Conservation (phyloP, 2,113 vertebrate species). For the Oplegnathus fasciatus region DNA sequence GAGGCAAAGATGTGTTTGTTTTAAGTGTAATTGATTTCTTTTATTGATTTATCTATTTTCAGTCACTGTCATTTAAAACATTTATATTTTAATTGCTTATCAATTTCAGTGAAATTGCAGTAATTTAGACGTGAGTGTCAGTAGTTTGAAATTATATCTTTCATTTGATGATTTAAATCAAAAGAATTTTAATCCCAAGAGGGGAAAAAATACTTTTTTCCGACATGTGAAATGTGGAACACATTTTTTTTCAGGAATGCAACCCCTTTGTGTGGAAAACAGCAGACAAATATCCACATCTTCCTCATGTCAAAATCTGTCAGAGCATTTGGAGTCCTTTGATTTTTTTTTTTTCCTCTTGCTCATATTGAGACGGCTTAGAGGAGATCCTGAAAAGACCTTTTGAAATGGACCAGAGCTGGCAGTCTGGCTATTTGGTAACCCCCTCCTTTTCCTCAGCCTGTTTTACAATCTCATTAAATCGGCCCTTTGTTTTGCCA, state of each 20-base stretch:
- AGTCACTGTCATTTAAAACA: constrained; percentile 9
- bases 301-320: constrained; percentile 80
- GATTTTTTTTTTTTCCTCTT: constrained; percentile 68
- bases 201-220: constrained; percentile 21
- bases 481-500: constrained; percentile 89
- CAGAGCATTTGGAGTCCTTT: constrained; percentile 80
- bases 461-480: constrained; percentile 90
- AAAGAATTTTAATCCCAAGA: constrained; percentile 34
- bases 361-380: constrained; percentile 82
- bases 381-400: constrained; percentile 85
- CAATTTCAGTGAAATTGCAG: not conserved
- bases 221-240: constrained; percentile 60
- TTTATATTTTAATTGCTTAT: constrained; percentile 18
- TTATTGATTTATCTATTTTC: constrained; percentile 50
- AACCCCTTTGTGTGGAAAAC: constrained; percentile 71
- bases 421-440: constrained; percentile 79
- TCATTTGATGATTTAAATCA: constrained; percentile 22
- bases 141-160: constrained; percentile 12
- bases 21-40: constrained; percentile 54
- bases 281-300: constrained; percentile 78
- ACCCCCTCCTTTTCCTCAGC: constrained; percentile 77
- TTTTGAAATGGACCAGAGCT: constrained; percentile 84
- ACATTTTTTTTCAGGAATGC: constrained; percentile 65
- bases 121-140: not conserved
- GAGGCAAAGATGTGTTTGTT: constrained; percentile 23